A percentile compares a stretch with the other conserved stretches of the same genome.
phyloP scores from a whole-genome alignment of 2,888 invertebrate genomes.

The Carpatolechia fugitivella region DNA sequence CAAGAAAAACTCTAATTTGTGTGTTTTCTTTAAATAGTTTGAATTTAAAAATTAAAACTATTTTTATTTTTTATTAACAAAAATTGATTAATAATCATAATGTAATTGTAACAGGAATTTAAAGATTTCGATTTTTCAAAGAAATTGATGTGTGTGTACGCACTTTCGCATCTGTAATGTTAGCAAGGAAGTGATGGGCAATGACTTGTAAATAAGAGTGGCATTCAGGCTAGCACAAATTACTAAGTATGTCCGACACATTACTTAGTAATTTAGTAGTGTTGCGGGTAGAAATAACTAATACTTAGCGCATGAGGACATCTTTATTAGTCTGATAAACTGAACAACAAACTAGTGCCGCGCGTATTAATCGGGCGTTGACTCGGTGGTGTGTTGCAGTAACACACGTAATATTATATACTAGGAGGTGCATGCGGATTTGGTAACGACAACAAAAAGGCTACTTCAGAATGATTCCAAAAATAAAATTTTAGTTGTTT shows the following conservation, averaged over 20 bases:
- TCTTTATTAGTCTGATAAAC: constrained; percentile 65
- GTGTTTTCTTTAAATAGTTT: too few relatives aligned
- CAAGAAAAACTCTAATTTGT: too few relatives aligned
- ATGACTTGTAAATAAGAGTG: not conserved
- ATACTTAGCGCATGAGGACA: constrained; percentile 42
- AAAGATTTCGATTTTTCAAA: too few relatives aligned
- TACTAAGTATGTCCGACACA: not conserved
- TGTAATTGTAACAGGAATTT: too few relatives aligned
- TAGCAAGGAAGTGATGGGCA: not conserved
- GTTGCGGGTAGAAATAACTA: not conserved
- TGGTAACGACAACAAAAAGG: too few relatives aligned
- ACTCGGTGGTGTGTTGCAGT: constrained; percentile 30
- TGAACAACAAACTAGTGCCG: constrained; percentile 56
- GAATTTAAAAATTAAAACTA: too few relatives aligned
- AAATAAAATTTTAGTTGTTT: too few relatives aligned
- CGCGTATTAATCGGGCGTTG: constrained; percentile 62
- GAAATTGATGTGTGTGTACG: too few relatives aligned
- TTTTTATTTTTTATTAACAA: too few relatives aligned
- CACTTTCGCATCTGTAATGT: too few relatives aligned
- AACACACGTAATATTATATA: constrained; percentile 10
- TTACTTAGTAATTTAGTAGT: not conserved
- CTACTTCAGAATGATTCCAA: too few relatives aligned
- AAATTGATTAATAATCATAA: too few relatives aligned
- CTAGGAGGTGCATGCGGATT: not conserved
- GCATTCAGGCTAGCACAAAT: not conserved